Evolutionary conservation across 2,113 vertebrate species (phyloP).

Genomic region (Alligator mississippiensis): DNA sequence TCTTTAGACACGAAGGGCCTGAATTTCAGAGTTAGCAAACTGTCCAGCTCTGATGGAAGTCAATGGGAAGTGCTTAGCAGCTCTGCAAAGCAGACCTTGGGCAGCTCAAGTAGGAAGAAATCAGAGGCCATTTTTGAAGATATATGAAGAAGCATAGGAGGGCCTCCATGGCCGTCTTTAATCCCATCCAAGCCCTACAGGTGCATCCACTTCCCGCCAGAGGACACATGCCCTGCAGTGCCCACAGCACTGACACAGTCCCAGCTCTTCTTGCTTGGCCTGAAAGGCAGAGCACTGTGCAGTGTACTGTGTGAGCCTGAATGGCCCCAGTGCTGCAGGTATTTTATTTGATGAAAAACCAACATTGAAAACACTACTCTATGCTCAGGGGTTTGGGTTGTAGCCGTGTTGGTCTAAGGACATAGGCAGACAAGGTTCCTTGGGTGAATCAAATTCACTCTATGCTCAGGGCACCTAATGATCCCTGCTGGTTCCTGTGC

Average conservation of each 20-base stretch:
- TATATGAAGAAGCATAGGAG: not conserved
- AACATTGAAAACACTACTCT: rapidly evolving
- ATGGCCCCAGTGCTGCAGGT: not conserved
- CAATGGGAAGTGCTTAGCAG: too few species aligned
- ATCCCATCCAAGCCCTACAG: not conserved
- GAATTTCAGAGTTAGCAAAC: too few species aligned
- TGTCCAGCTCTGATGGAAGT: too few species aligned
- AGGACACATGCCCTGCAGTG: too few species aligned
- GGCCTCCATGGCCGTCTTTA: not conserved
- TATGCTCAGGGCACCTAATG: not conserved
- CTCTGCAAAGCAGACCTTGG: too few species aligned
- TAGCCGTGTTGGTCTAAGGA: too few species aligned
- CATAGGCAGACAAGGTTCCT: too few species aligned
- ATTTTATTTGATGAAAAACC: not conserved
- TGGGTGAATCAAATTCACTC: too few species aligned
- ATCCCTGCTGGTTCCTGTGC: not conserved
- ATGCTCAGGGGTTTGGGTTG: too few species aligned
- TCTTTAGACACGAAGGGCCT: too few species aligned
- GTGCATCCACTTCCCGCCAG: rapidly evolving
- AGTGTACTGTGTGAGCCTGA: not conserved
- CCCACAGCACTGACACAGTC: not conserved
- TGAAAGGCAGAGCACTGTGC: not conserved
- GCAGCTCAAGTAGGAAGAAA: not conserved
- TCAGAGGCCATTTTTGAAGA: not conserved
- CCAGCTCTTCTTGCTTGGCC: not conserved